Conservation (phyloP, 2,888 invertebrate species). For the Campoplex capitator region DNA sequence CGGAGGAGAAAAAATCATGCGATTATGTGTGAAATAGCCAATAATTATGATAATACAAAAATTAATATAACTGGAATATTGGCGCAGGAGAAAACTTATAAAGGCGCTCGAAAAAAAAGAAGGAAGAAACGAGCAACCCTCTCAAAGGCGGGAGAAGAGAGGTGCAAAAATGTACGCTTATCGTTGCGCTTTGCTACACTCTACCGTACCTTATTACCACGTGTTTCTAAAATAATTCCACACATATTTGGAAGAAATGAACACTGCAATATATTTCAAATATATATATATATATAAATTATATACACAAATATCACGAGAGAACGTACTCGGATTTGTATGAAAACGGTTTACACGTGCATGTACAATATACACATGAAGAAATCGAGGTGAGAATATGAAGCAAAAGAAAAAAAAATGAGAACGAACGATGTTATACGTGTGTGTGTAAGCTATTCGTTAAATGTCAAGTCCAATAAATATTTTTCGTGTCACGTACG, state of each 20-base stretch:
- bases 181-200: slow-evolving; percentile 54
- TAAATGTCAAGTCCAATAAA: slow-evolving; percentile 16
- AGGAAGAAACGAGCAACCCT: slow-evolving; percentile 9
- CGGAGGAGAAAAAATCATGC: background rate
- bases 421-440: slow-evolving; percentile 22
- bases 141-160: background rate
- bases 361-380: slow-evolving; percentile 40
- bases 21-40: slow-evolving; percentile 1
- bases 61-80: background rate
- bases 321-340: slow-evolving; percentile 53
- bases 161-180: slow-evolving; percentile 35
- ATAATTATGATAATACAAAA: slow-evolving; percentile 8
- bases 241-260: slow-evolving; percentile 70
- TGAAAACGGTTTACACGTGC: slow-evolving; percentile 44
- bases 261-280: slow-evolving; percentile 68
- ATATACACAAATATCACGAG: slow-evolving; percentile 3
- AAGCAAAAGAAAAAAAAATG: slow-evolving; percentile 13
- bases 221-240: slow-evolving; percentile 73
- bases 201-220: slow-evolving; percentile 72
- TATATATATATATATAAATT: slow-evolving; percentile 58
- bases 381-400: slow-evolving; percentile 27
- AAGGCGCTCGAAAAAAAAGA: slow-evolving; percentile 11
- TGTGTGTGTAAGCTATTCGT: slow-evolving; percentile 42
- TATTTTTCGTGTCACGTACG: slow-evolving; percentile 42
- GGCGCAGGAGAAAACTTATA: background rate